Base-by-base conservation (phyloP, 2,888 invertebrate species). In the Hedychridium roseum region DNA sequence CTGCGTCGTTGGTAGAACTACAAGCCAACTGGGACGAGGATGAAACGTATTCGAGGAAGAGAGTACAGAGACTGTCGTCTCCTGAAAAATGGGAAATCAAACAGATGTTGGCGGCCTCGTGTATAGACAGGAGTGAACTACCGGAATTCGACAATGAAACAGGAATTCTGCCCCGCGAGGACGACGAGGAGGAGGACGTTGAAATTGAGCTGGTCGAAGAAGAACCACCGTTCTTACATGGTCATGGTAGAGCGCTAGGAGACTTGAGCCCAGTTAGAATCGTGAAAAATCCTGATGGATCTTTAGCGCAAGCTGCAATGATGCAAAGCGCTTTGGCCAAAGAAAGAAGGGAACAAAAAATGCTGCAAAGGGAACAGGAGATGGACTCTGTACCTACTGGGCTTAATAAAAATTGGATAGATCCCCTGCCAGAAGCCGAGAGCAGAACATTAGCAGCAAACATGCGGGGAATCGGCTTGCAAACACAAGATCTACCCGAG, bases 161-260 rank as follows among this genome's bases (percentile, higher is more conserved):
- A 6, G 98, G 97, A 28, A 79, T 92, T 2, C 80, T 95, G 5
- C 94, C 94, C 0, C 94, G 94, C 76, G 92, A 94, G 62, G 93
- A 93, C 66, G 92, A 92, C 48, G 93, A 92, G 15, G 98, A 98
- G 75, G 99, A 98, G 43, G 99, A 99, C 72, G 89, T 96, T 42
- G 96, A 97, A 82, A 97, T 99, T 59, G 99, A 99, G 80, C 82
- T 99, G 47, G 97, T 97, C 0, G 99, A 99, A 80, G 99, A 99
- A 43, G 98, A 99, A 74, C 94, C 99, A 0, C 94, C 98, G 0
- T 99, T 99, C 80, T 82, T 99, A 1, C 88, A 91, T 49, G 93
- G 95, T n/a, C 90, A 96, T 75, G 96, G 97, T 0, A 83, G 97
- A 55, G 92, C 94, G 0, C 79, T 94, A 0, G 92, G 95, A 59